A percentile compares a stretch with the other conserved stretches of the same genome.
These are phyloP conservation scores for Mesochorus sp. DNA, from an alignment of 2,888 invertebrate genomes.

Conservation along the genomic window DNA sequence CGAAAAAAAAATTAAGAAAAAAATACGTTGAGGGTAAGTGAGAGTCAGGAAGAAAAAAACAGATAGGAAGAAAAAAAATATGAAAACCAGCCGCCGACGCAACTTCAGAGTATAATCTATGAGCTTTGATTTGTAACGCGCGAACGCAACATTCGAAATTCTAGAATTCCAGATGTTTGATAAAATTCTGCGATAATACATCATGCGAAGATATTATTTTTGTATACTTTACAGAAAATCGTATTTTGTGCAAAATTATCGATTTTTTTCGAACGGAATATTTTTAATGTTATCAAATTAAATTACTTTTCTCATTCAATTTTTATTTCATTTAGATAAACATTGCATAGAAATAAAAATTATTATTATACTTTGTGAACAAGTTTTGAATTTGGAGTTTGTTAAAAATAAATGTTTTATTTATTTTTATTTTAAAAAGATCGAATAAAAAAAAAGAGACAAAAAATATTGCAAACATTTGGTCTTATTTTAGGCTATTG, in stretches of 20 bases:
- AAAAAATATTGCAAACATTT: no score
- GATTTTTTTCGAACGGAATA: not conserved
- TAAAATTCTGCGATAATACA: slow-evolving; percentile 17
- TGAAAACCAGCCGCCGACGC: slow-evolving; percentile 33
- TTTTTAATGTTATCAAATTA: no score
- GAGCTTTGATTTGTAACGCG: slow-evolving; percentile 47
- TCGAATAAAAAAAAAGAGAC: no score
- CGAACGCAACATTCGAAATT: slow-evolving; percentile 44
- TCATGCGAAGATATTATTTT: not conserved
- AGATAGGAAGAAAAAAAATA: slow-evolving; percentile 17
- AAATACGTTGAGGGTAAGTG: slow-evolving; percentile 16
- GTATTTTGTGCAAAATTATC: not conserved
- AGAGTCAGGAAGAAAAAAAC: slow-evolving; percentile 13
- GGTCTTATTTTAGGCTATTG: no score
- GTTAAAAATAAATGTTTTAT: not conserved
- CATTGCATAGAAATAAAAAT: no score
- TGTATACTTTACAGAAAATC: not conserved
- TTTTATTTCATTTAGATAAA: no score
- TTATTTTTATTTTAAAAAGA: no score
- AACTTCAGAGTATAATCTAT: slow-evolving; percentile 29
- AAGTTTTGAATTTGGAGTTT: not conserved
- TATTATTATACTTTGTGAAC: no score
- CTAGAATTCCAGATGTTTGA: slow-evolving; percentile 51
- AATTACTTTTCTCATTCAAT: no score
- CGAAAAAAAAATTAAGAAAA: slow-evolving; percentile 43